phyloP scores from a whole-genome alignment of 2,113 vertebrate species.

The Sclerurus mexicanus region DNA sequence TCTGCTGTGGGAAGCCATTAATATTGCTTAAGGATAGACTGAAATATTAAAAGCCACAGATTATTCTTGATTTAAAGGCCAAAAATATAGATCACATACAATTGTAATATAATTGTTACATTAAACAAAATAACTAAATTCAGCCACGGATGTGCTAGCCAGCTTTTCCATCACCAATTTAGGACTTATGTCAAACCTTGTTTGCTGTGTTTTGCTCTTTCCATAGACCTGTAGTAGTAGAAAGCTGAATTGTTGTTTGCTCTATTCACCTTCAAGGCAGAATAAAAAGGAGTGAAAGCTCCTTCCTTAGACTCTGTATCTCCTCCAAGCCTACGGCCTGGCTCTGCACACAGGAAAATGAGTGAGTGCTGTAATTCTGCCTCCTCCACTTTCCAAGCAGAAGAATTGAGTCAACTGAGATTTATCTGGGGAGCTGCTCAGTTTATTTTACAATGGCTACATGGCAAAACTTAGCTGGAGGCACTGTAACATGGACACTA shows the following conservation, averaged over 20 bases:
- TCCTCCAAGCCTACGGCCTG: neutral
- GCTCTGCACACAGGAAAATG: neutral
- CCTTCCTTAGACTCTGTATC: neutral
- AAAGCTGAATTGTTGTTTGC: neutral
- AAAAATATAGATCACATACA: neutral
- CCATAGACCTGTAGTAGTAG: neutral
- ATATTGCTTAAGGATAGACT: neutral
- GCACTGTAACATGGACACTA: rapidly evolving
- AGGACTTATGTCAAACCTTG: neutral
- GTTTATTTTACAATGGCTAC: neutral
- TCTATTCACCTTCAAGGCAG: neutral
- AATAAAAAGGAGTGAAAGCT: neutral
- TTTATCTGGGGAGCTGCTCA: neutral
- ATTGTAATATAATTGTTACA: neutral
- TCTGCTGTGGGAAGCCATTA: neutral
- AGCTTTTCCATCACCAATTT: neutral
- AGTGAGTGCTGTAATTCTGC: neutral
- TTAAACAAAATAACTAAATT: neutral
- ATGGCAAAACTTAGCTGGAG: neutral
- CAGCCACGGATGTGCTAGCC: neutral
- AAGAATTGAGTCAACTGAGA: neutral
- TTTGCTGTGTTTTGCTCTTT: neutral
- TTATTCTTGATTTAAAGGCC: conserved; percentile 1
- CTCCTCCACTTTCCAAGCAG: neutral
- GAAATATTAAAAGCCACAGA: neutral